Evolutionary conservation across 2,797 vertebrate species (phyloP).

Genomic region (Carduelis carduelis): DNA sequence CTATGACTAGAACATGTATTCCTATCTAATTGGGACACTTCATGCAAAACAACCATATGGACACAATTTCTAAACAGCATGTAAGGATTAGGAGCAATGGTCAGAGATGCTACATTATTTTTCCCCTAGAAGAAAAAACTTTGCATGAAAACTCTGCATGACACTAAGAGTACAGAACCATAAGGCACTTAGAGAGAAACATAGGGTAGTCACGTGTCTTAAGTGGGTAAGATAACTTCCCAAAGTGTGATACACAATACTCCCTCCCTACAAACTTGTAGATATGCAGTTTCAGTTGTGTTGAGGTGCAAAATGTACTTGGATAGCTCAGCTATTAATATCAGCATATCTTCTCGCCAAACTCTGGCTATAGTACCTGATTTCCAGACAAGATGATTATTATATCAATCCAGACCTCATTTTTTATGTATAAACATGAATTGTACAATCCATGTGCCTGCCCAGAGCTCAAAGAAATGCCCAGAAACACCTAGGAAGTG

Average conservation of each 20-base stretch:
- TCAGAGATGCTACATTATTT: not conserved
- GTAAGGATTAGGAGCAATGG: not conserved
- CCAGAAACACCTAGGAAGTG: not conserved
- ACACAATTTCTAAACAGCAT: not conserved
- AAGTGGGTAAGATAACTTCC: not conserved
- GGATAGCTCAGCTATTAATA: not conserved
- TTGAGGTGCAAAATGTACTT: not conserved
- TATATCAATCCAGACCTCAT: not conserved
- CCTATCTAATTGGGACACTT: not conserved
- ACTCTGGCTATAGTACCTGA: accelerated
- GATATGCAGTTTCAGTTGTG: not conserved
- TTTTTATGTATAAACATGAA: not conserved
- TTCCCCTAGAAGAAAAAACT: not conserved
- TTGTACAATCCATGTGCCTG: not conserved
- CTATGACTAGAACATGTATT: not conserved
- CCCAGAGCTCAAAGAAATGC: not conserved
- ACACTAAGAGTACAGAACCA: not conserved
- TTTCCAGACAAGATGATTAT: not conserved
- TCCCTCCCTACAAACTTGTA: not conserved
- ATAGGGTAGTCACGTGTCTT: not conserved
- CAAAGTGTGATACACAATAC: not conserved
- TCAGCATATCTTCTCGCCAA: not conserved
- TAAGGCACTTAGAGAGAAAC: not conserved
- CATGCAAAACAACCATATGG: not conserved
- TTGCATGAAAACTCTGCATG: not conserved